Evolutionary conservation across 2,888 invertebrate species (phyloP), one percentile per base, ranked within the genome.

Genomic region (Scaptomyza caliginosa): DNA sequence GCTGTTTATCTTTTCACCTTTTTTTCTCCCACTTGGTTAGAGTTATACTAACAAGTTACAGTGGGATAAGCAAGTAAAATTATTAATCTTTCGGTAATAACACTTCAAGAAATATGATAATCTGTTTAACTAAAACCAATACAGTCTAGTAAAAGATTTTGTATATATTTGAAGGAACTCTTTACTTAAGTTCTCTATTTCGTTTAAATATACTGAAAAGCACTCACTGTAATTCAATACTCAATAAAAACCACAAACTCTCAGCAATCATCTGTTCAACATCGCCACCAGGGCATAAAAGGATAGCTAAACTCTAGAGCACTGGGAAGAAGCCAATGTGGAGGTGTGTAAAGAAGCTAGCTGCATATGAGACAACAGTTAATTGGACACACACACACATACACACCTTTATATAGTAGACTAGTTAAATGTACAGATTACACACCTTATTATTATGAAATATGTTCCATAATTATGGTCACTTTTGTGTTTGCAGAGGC

Each of bases 391-490:
- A 55, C 67, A 60, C 72, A 51, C 59, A 23, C 32, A 52, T 58
- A 49, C 63, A 17, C 24, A 59, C 64, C 16, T 2, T 3, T 11
- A 71, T 59, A 52, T 59, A 36, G 68, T 65, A 48, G 77, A 59
- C 77, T 74, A 86, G 80, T 70, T 80, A 77, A 86, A 86, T 81
- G 80, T 84, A 64, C 43, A 77, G 81, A 80, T 80, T 86, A 80
- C 87, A 84, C 87, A 84, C 87, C 85, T 84, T 81, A 84, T 86
- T 86, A 86, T 86, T 81, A 86, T 81, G 87, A 81, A 86, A 81
- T 81, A 81, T 81, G 78, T 77, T 71, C 82, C 74, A 71, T 86
- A 81, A 87, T 81, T 81, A 81, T 81, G 85, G 71, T 57, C 81
- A 77, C 76, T 72, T 77, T 62, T 30, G 19, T 32, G 34, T 26